A percentile compares a stretch with the other conserved stretches of the same genome.
Evolutionary conservation across 2,888 invertebrate genomes (phyloP).

Genomic region (Autographa gamma): DNA sequence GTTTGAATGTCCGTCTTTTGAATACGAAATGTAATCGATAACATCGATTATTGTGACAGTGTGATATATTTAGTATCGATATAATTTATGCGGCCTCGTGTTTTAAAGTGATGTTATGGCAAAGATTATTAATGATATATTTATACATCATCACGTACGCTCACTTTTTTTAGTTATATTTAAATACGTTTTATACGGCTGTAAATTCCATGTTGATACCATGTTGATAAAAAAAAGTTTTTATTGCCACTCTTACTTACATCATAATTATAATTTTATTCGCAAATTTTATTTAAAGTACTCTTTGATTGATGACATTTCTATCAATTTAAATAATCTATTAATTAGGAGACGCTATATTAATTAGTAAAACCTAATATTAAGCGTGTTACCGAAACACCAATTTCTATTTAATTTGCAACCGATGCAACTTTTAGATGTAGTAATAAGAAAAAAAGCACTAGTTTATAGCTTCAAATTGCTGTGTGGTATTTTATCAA

Average conservation of each 20-base stretch:
- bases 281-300: too few species aligned
- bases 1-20: constrained; percentile 14
- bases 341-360: not conserved
- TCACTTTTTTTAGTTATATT: too few species aligned
- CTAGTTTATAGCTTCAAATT: not conserved
- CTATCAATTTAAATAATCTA: not conserved
- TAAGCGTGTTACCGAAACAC: not conserved
- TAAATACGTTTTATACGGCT: too few species aligned
- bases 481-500: too few species aligned
- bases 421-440: not conserved
- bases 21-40: constrained; percentile 29
- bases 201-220: too few species aligned
- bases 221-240: too few species aligned
- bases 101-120: not conserved
- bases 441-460: not conserved
- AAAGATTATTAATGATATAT: not conserved
- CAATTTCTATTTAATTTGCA: not conserved
- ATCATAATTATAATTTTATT: too few species aligned
- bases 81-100: not conserved
- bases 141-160: too few species aligned
- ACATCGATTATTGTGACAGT: not conserved
- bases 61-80: not conserved
- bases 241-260: too few species aligned
- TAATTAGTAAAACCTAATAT: not conserved
- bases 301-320: not conserved